phyloP scores from a whole-genome alignment of 2,797 vertebrate genomes.

The Microchirus variegatus region DNA sequence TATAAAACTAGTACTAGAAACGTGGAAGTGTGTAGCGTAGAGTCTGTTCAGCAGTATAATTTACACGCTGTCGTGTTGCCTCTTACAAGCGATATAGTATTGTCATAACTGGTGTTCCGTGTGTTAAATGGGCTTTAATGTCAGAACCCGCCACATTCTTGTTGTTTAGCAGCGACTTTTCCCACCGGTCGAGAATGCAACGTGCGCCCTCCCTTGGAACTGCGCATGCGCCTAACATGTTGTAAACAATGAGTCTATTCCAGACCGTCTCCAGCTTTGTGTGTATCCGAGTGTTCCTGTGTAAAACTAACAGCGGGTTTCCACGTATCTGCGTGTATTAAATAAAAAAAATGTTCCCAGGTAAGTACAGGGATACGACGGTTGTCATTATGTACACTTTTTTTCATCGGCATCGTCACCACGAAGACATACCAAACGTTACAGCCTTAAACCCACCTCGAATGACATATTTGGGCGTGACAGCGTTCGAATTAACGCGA shows the following conservation, averaged over 20 bases:
- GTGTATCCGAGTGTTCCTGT: constrained; percentile 69
- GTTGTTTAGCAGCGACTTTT: constrained; percentile 9
- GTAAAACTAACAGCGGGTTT: constrained; percentile 51
- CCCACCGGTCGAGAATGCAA: constrained; percentile 49
- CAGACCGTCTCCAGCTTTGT: constrained; percentile 80
- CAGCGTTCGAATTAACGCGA: constrained; percentile 58
- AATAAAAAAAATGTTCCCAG: constrained; percentile 67
- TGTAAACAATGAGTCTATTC: constrained; percentile 85
- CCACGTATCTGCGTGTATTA: constrained; percentile 20
- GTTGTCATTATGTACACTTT: constrained; percentile 54
- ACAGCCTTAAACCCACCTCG: constrained; percentile 59
- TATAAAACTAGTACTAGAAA: no score
- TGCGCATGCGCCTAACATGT: constrained; percentile 78
- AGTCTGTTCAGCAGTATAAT: no score
- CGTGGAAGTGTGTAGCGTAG: no score
- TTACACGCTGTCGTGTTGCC: no score
- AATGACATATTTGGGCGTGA: constrained; percentile 81
- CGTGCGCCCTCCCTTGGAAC: constrained; percentile 69
- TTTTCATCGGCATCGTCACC: constrained; percentile 58
- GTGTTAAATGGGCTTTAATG: no score
- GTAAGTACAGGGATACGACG: constrained; percentile 70
- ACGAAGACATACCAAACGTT: constrained; percentile 65
- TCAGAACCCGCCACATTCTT: background rate
- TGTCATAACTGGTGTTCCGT: background rate
- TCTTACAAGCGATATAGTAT: background rate